Evolutionary conservation across 2,113 vertebrate species (phyloP), one percentile per base, ranked within the genome.

Genomic region (Acrocephalus kingi): DNA sequence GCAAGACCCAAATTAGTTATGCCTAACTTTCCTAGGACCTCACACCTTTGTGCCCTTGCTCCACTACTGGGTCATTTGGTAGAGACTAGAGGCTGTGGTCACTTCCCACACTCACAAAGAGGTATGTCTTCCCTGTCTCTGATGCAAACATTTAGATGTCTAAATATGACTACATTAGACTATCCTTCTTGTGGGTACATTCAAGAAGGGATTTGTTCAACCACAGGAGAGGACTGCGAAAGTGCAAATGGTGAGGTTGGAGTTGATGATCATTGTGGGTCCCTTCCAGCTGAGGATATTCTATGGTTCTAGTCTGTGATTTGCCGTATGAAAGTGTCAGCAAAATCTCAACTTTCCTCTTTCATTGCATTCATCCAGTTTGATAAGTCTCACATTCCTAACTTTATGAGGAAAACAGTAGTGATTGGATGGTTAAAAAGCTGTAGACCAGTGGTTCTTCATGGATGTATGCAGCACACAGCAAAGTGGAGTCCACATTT

Each of bases 111-210:
- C 15, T 19, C 19, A 9, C 0, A 15, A 35, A 64, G 2, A 2
- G 3, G 30, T 46, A 4, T 33, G 2, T 41, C 19, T 69, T 28
- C 2, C 8, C 3, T 46, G 3, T 12, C 11, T 66, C 45, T 49
- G 24, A 18, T 0, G 2, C 37, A 59, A 63, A 41, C 3, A 37
- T 28, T 35, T 56, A 27, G 12, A 16, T 37, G 4, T 37, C 23
- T 72, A 68, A 59, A 55, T 48, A 54, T 9, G 10, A 13, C 22
- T n/a, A 8, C 8, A 28, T 59, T 10, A 37, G 11, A 39, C 27
- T 31, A 2, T 11, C 24, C 3, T 59, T 64, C 30, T 30, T 3
- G 0, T 35, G 5, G 2, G 3, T 5, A 13, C 10, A 4, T 49
- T 64, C 27, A 77, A 14, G 4, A 56, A 2, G 7, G 61, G 5